These are phyloP conservation scores for Dasypus novemcinctus DNA, from an alignment of 2,113 vertebrate genomes.

Conservation along the genomic window DNA sequence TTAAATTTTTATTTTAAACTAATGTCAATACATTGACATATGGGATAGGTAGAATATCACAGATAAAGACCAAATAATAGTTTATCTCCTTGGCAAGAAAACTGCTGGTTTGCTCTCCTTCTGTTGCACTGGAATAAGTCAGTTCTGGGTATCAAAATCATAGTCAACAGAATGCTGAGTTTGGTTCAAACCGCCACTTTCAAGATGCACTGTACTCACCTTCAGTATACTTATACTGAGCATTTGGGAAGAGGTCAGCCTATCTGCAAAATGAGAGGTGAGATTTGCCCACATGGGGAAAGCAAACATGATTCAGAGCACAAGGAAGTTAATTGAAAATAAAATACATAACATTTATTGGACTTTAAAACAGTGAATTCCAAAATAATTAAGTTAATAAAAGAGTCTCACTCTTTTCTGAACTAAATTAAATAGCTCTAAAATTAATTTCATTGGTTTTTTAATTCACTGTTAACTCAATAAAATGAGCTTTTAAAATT, in stretches of 20 bases:
- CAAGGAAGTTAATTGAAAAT: conserved; percentile 77
- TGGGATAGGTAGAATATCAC: neutral
- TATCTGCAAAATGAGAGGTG: neutral
- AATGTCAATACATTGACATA: neutral
- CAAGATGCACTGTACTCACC: neutral
- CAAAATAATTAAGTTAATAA: conserved; percentile 80
- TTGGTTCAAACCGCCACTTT: neutral
- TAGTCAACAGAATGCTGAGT: neutral
- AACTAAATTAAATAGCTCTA: conserved; percentile 78
- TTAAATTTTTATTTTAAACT: neutral
- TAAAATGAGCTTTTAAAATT: conserved; percentile 79
- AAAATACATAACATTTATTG: conserved; percentile 77
- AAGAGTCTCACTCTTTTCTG: conserved; percentile 71
- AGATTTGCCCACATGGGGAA: neutral
- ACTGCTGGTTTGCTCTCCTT: neutral
- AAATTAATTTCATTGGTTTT: conserved; percentile 80
- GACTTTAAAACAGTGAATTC: conserved; percentile 78
- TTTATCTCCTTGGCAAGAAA: neutral
- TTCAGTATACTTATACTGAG: neutral
- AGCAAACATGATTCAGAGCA: conserved; percentile 51
- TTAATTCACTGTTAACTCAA: conserved; percentile 77
- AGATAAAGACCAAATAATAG: neutral
- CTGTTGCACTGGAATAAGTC: neutral
- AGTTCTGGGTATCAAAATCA: neutral
- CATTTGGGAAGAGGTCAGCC: neutral